phyloP scores from a whole-genome alignment of 2,797 vertebrate species.

The Artibeus jamaicensis region DNA sequence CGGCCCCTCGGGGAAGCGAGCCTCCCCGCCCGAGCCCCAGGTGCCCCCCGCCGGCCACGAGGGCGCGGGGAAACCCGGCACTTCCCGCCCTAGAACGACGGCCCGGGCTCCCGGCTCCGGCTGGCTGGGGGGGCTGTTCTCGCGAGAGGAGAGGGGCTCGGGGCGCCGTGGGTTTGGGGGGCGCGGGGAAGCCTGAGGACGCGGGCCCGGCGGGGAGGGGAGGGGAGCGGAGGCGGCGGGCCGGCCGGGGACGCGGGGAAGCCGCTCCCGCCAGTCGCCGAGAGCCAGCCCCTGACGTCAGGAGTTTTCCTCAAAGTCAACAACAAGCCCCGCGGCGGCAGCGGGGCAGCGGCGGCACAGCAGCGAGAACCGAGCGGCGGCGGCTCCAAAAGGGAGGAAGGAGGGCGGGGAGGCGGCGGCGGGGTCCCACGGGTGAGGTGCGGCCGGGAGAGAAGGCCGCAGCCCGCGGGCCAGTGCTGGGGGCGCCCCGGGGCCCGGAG shows the following conservation, averaged over 20 bases:
- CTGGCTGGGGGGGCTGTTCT: constrained; percentile 59
- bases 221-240: constrained; percentile 52
- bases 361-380: constrained; percentile 63
- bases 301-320: constrained; percentile 91
- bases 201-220: neutral
- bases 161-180: constrained; percentile 51
- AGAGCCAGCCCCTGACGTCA: constrained; percentile 89
- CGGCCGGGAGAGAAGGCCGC: neutral
- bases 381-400: constrained; percentile 63
- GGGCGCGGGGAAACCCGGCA: constrained; percentile 71
- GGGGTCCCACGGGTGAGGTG: constrained; percentile 55
- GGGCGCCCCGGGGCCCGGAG: constrained; percentile 23
- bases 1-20: neutral
- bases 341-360: constrained; percentile 71
- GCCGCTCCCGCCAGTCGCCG: constrained; percentile 78
- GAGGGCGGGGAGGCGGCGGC: constrained; percentile 73
- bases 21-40: neutral
- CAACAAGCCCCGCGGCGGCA: constrained; percentile 83
- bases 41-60: constrained; percentile 56
- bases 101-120: constrained; percentile 41
- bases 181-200: constrained; percentile 51
- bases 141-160: constrained; percentile 70
- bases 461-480: neutral
- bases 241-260: constrained; percentile 68
- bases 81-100: constrained; percentile 51